Conservation (phyloP, 2,888 invertebrate genomes). For the Bruchidius siliquastri region DNA sequence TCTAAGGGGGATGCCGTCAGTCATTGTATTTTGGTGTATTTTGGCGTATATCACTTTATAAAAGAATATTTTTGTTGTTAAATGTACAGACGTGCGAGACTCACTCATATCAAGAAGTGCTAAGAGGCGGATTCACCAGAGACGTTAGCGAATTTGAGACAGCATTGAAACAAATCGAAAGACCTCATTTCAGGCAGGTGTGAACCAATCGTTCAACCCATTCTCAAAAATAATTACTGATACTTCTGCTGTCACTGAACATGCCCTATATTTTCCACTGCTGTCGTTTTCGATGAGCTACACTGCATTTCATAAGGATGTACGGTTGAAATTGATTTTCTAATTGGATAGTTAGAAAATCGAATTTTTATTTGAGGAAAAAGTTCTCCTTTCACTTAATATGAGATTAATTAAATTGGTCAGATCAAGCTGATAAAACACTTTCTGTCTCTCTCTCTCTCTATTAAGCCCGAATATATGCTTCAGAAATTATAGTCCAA, state of each 20-base stretch:
- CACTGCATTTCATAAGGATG: not conserved
- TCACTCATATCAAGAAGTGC: conserved; percentile 21
- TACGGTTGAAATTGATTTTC: not conserved
- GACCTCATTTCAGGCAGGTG: conserved; percentile 26
- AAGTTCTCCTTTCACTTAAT: no score
- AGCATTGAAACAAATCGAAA: conserved; percentile 17
- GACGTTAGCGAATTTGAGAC: conserved; percentile 22
- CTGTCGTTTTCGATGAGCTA: not conserved
- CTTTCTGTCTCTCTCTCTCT: no score
- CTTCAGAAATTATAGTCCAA: no score
- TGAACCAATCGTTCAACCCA: conserved; percentile 2
- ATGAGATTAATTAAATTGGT: no score
- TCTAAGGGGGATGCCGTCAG: no score
- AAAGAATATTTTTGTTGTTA: not conserved
- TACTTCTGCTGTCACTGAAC: not conserved
- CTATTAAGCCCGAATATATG: no score
- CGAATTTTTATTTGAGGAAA: no score
- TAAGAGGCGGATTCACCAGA: conserved; percentile 26
- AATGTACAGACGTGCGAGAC: conserved; percentile 17
- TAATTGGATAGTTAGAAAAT: not conserved
- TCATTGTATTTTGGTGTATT: not conserved
- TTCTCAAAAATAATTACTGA: not conserved
- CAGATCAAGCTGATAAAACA: no score
- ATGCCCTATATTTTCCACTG: not conserved
- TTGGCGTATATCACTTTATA: not conserved